Percentiles rank a stretch among this genome's conserved stretches.
phyloP scores from a whole-genome alignment of 2,113 vertebrate species.

The Poeciliopsis prolifica region DNA sequence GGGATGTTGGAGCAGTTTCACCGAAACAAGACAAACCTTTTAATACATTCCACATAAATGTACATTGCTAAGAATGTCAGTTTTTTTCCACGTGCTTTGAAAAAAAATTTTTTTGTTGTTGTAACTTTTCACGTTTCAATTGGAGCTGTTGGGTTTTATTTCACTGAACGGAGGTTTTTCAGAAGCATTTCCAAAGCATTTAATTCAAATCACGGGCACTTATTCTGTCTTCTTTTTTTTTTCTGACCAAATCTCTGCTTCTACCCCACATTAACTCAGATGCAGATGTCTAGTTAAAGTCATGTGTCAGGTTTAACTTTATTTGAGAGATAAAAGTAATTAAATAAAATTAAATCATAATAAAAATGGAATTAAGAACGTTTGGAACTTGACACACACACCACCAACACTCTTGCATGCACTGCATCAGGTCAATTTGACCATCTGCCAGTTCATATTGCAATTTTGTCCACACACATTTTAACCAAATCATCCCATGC shows the following conservation, averaged over 20 bases:
- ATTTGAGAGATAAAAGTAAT: background rate
- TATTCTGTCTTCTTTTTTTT: background rate
- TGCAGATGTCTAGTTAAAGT: background rate
- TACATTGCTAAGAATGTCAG: background rate
- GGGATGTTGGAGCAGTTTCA: conserved; percentile 49
- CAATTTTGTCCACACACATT: no score
- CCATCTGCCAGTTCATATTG: no score
- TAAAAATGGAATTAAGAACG: background rate
- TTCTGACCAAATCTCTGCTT: background rate
- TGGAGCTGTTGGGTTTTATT: no score
- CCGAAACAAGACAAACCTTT: conserved; percentile 61
- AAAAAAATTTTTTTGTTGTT: background rate
- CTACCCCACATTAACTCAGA: background rate
- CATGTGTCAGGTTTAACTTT: background rate
- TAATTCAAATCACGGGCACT: background rate
- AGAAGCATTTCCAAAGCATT: background rate
- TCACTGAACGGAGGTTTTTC: background rate
- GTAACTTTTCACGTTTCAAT: background rate
- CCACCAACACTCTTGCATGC: no score
- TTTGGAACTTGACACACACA: no score
- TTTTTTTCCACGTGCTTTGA: background rate
- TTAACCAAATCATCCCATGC: no score
- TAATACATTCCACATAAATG: conserved; percentile 67
- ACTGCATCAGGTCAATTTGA: no score
- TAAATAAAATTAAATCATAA: background rate